These are phyloP conservation scores for Physocephala rufipes DNA, from an alignment of 2,888 invertebrate genomes.

Conservation along the genomic window DNA sequence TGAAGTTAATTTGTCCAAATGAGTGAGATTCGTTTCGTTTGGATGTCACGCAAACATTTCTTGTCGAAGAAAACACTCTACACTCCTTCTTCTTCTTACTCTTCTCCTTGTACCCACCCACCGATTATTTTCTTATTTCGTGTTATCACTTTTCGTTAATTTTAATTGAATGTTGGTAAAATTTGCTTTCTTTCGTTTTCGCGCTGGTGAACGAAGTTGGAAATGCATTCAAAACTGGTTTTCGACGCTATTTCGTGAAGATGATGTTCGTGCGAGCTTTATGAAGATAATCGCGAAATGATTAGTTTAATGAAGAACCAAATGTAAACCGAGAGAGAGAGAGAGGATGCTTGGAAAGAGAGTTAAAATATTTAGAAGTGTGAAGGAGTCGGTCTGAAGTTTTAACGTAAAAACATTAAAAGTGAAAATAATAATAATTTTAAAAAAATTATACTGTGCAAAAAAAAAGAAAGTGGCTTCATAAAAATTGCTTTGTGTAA, in stretches of 20 bases:
- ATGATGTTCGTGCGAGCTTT: conserved; percentile 32
- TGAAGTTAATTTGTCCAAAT: too few species aligned
- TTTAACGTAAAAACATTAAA: neutral
- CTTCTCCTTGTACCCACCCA: too few species aligned
- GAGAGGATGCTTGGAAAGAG: neutral
- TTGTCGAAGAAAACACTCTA: too few species aligned
- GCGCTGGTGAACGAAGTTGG: neutral
- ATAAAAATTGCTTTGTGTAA: conserved; percentile 5
- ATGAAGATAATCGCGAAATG: neutral
- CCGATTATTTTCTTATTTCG: too few species aligned
- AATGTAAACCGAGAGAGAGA: neutral
- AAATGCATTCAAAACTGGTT: conserved; percentile 21
- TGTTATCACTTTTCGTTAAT: neutral
- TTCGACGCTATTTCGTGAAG: conserved; percentile 2
- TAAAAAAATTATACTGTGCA: conserved; percentile 24
- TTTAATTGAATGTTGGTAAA: neutral
- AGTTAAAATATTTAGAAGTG: neutral
- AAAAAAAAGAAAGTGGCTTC: neutral
- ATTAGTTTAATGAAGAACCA: neutral
- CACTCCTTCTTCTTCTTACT: too few species aligned
- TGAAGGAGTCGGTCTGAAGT: neutral
- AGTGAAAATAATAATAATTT: neutral
- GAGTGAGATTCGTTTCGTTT: too few species aligned
- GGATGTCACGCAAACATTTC: too few species aligned
- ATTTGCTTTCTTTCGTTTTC: neutral